Evolutionary conservation across 53 echinoderm and acorn worm genomes (phyloP).

Genomic region (Stichopus horrens): DNA sequence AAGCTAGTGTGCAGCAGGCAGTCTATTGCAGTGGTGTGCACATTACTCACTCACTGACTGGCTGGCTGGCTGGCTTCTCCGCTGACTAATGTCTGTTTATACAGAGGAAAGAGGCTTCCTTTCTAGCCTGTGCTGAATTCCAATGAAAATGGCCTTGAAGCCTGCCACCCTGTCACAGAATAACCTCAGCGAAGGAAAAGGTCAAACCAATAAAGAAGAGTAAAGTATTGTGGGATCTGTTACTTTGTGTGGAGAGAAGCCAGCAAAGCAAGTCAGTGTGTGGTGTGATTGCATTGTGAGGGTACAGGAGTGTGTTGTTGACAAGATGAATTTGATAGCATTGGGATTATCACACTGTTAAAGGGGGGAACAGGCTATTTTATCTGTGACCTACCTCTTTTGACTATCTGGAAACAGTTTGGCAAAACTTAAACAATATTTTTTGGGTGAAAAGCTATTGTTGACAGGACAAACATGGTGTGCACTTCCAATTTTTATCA

Average conservation of each 20-base stretch:
- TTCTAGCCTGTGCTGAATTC: slow-evolving; percentile 3
- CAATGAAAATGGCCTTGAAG: slow-evolving; percentile 46
- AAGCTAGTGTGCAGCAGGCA: not conserved
- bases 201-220: slow-evolving; percentile 6
- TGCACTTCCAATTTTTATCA: no score
- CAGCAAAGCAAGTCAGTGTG: not conserved
- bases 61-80: not conserved
- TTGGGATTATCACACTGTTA: not conserved
- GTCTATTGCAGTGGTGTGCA: not conserved
- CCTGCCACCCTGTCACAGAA: slow-evolving; percentile 22
- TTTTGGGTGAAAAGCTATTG: no score
- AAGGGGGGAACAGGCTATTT: not conserved
- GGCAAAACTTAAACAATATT: no score
- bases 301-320: not conserved
- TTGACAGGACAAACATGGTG: no score
- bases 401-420: no score
- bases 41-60: not conserved
- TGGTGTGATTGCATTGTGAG: not conserved
- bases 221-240: not conserved
- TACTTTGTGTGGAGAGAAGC: not conserved
- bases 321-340: slow-evolving; percentile 5
- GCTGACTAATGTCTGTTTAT: slow-evolving; percentile 10
- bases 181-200: slow-evolving; percentile 11
- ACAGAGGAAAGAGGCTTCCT: slow-evolving; percentile 15
- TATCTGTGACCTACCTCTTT: no score